Evolutionary conservation across 2,888 invertebrate species (phyloP), one percentile per base, ranked within the genome.

Genomic region (Drosophila sordidula): DNA sequence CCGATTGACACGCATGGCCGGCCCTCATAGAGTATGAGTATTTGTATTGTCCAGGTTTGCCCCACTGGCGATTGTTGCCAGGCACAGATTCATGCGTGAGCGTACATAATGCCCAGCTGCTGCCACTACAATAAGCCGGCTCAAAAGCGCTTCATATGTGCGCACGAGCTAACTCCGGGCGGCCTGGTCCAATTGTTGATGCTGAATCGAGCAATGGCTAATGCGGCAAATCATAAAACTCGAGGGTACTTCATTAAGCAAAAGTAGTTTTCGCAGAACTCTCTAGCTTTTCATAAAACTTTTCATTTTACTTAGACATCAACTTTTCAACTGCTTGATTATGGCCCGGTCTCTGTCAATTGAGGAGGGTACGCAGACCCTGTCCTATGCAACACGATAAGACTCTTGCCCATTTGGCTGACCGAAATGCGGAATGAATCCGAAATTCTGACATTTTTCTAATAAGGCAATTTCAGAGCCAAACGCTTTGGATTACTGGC

Each of bases 21-120:
- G 26, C 22, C 32, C 29, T 34, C 14, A 12, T 14, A 25, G 26
- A 29, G 36, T 18, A 32, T 50, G 47, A 32, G 14, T 46, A 45
- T 58, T 49, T 25, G 25, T 46, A 47, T 54, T 49, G 29, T 11
- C 25, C 64, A 63, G 61, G 59, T 54, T 50, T 57, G 47, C 49
- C 54, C 70, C 70, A 11, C 50, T 39, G 64, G 67, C 68, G 16
- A 57, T 75, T 75, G 62, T 74, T 78, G 72, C 68, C 71, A 72
- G 71, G 70, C 72, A 77, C 72, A 66, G 63, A 80, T 72, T 80
- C 57, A 59, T 78, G 87, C 87, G 78, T 87, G 76, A 64, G 73
- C 70, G 71, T 87, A 45, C 67, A 68, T 69, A 75, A 66, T 72
- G 49, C 56, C 67, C 39, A 64, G 54, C 36, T 59, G 58, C 41